A percentile compares a stretch with the other conserved stretches of the same genome.
These are phyloP conservation scores for Corydoras maculifer DNA, from an alignment of 2,113 vertebrate species.

Conservation along the genomic window DNA sequence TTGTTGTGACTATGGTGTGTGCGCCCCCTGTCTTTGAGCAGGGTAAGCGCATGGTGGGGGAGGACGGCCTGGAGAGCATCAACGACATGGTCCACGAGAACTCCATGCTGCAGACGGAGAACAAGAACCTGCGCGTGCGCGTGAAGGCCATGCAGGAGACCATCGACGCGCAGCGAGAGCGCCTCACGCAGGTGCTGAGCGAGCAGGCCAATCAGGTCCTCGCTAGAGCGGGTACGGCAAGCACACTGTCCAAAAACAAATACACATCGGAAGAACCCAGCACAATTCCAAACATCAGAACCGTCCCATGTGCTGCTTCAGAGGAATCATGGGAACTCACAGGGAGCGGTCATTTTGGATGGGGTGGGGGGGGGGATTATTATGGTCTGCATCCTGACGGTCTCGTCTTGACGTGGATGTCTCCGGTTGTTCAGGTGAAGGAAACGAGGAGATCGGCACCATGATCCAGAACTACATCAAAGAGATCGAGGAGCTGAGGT, in stretches of 20 bases:
- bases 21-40: conserved; percentile 41
- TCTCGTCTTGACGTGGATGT: not conserved
- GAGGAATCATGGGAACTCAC: too few relatives aligned
- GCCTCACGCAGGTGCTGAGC: conserved; percentile 84
- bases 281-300: too few relatives aligned
- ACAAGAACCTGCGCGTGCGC: conserved; percentile 87
- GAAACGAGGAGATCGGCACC: conserved; percentile 91
- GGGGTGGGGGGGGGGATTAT: not conserved
- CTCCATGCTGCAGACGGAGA: conserved; percentile 93
- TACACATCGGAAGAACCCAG: not conserved
- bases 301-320: too few relatives aligned
- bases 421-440: conserved; percentile 75
- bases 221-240: conserved; percentile 74
- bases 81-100: conserved; percentile 98
- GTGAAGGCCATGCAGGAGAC: conserved; percentile 99
- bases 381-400: not conserved
- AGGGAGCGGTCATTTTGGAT: not conserved
- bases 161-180: conserved; percentile 75
- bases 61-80: conserved; percentile 88
- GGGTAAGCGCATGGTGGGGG: conserved; percentile 93
- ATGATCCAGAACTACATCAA: conserved; percentile 98
- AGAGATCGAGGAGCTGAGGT: conserved; percentile 98
- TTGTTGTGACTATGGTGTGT: not conserved
- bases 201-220: conserved; percentile 86
- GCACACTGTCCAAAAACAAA: not conserved